Evolutionary conservation across 2,113 vertebrate species (phyloP), one percentile per base, ranked within the genome.

Genomic region (Podocnemis expansa): DNA sequence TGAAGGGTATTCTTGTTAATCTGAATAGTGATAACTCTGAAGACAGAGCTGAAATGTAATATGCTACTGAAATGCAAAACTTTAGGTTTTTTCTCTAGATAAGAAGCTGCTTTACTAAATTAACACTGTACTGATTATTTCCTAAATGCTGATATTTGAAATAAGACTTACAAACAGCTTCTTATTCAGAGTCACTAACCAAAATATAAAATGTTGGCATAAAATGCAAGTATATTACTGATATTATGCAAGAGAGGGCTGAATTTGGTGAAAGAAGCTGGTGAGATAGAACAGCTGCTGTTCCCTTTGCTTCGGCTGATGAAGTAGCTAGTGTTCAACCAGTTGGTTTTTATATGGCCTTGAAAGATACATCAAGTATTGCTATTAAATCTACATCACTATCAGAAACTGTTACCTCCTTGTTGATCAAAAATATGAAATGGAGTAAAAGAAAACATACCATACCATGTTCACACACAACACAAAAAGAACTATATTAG

Each of bases 401-500:
- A 95, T 95, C 89, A 85, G 85, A 97, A 96, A 95, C 91, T 84
- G 88, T 98, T 98, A 98, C 98, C 98, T 98, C 96, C 87, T 97
- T 89, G 96, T 92, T 95, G 96, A 96, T 95, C 97, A 97, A 98
- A 97, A 97, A 97, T 80, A 96, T 96, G 98, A 98, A 98, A 98
- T 98, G 98, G 97, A 97, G 87, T 96, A 97, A 98, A 97, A 98
- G 93, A 97, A 98, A 98, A 97, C 76, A 96, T 95, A 98, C 98
- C 98, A 98, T 97, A 98, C 98, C 98, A 98, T 98, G 97, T 98
- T 96, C 96, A 98, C 98, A 98, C 94, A 98, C 94, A 98, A 98
- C 97, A 97, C 96, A 97, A 97, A 98, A 97, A 97, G 83, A 98
- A 97, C 95, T 98, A 96, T 96, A 97, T 99, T 98, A 98, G 98